A percentile compares a stretch with the other conserved stretches of the same genome.
Conservation (phyloP, 2,888 invertebrate species). For the Aphodius granarius region DNA sequence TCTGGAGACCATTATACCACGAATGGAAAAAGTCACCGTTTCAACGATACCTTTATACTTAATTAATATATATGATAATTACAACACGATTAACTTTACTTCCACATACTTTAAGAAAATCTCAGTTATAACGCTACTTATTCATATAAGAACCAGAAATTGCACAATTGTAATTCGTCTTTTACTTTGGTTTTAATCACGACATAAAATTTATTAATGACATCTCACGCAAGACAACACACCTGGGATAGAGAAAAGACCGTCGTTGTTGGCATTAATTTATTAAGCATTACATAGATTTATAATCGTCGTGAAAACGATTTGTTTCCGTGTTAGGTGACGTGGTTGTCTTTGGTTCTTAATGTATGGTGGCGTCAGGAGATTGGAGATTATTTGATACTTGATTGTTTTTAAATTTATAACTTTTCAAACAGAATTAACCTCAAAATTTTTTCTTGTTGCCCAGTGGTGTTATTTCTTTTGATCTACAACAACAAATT, state of each 20-base stretch:
- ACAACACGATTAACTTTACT: background rate
- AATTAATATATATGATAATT: slow-evolving; percentile 15
- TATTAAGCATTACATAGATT: slow-evolving; percentile 18
- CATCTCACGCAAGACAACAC: background rate
- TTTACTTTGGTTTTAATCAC: background rate
- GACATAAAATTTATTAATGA: slow-evolving; percentile 5
- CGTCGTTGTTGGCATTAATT: slow-evolving; percentile 13
- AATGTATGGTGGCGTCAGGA: no score
- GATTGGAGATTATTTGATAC: no score
- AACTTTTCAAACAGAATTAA: no score
- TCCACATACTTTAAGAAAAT: background rate
- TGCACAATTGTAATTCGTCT: background rate
- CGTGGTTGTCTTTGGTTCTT: background rate
- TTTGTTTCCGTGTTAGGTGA: slow-evolving; percentile 13
- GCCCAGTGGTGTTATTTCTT: no score
- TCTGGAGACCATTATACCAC: slow-evolving; percentile 2
- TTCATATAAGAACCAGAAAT: background rate
- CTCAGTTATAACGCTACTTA: background rate
- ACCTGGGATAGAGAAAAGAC: slow-evolving; percentile 3
- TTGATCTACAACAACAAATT: no score
- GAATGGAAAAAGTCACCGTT: slow-evolving; percentile 6
- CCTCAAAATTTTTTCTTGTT: no score
- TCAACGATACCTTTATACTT: slow-evolving; percentile 5
- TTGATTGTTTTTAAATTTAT: no score
- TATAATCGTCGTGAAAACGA: slow-evolving; percentile 11